Evolutionary conservation across 2,113 vertebrate genomes (phyloP).

Genomic region (Fregata magnificens): DNA sequence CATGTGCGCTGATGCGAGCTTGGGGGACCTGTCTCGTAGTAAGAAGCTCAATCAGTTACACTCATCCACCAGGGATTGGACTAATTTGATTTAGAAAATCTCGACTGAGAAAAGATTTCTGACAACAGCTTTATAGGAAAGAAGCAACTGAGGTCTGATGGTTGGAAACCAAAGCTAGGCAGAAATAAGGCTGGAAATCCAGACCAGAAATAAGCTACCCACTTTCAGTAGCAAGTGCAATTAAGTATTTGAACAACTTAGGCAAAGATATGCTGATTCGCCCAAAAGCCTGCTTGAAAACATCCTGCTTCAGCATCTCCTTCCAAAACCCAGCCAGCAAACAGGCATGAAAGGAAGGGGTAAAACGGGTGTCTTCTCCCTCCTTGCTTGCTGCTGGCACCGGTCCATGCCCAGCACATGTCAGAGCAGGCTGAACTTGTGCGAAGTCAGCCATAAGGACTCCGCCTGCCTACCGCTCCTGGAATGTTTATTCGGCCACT

Average conservation of each 20-base stretch:
- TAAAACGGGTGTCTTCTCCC: background rate
- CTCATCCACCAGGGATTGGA: background rate
- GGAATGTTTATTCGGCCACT: rapidly evolving
- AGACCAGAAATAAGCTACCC: background rate
- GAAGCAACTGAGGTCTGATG: background rate
- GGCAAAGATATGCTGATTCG: background rate
- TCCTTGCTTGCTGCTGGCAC: background rate
- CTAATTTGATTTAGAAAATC: background rate
- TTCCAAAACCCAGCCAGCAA: rapidly evolving
- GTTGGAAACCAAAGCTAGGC: background rate
- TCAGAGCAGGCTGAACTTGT: background rate
- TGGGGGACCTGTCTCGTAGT: background rate
- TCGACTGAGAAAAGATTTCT: background rate
- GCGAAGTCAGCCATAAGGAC: background rate
- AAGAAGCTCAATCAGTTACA: background rate
- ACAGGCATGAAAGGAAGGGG: background rate
- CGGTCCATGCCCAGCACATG: rapidly evolving
- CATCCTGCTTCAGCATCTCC: background rate
- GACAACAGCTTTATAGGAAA: background rate
- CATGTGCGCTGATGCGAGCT: background rate
- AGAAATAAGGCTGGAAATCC: background rate
- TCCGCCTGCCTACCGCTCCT: background rate
- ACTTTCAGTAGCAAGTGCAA: background rate
- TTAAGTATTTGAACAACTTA: background rate
- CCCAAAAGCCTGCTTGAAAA: background rate